Evolutionary conservation across 2,888 invertebrate species (phyloP), one percentile per base, ranked within the genome.

Genomic region (Amphimallon solstitiale): DNA sequence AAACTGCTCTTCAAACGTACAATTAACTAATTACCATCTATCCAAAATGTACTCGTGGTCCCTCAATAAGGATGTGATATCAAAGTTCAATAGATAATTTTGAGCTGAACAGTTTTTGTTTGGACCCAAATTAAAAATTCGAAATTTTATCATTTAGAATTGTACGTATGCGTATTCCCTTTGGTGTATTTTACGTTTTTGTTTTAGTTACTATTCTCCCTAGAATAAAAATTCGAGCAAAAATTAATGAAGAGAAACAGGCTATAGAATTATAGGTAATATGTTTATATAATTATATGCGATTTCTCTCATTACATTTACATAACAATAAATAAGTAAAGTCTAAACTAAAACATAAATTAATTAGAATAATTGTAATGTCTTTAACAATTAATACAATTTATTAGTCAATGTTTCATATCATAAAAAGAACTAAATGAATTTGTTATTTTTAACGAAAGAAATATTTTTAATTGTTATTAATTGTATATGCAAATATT

Each of bases 111-210:
- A 15, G 17, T 37, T 34, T 14, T 52, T 52, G 52, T 14, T 52
- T 52, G 52, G 52, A 52, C 52, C 52, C 52, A 52, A 52, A 52
- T 52, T 19, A 52, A 52, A 52, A 52, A 29, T 29, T 52, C 52
- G 52, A 35, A 14, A 52, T 35, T 37, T 52, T 37, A 7, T 37
- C 35, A 9, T 4, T 52, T 52, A 37, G 37, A 37, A 52, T n/a
- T n/a, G n/a, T n/a, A n/a, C n/a, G n/a, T n/a, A 52, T 37, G 37
- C 37, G 10, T 51, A 34, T 34, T n/a, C 7, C 17, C 37, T 52
- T 52, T 52, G 52, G 35, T 52, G 52, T 52, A 37, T 7, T 12
- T n/a, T 49, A 29, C 4, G 14, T 21, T 49, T 49, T 12, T 23
- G 6, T 34, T 12, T 29, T 29, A 7, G 7, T 29, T 46, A 43